Evolutionary conservation across 1,140 invertebrate species (phyloP).

Genomic region (Centruroides sculpturatus): DNA sequence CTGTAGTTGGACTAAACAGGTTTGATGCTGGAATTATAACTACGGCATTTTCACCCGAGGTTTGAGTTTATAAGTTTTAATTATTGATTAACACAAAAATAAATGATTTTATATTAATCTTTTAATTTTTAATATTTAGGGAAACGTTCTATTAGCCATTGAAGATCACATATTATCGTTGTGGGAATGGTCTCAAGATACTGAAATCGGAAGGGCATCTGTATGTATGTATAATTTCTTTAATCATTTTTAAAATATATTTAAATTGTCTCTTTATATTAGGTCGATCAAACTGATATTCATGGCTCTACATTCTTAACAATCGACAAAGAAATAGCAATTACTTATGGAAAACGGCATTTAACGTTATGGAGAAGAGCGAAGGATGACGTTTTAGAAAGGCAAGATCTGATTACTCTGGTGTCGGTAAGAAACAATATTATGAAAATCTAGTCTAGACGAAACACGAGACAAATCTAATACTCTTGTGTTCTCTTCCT

Average conservation of each 20-base stretch:
- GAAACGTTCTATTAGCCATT: too few relatives aligned
- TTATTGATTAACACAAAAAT: too few relatives aligned
- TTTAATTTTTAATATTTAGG: too few relatives aligned
- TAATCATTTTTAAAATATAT: too few relatives aligned
- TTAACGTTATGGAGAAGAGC: constrained; percentile 81
- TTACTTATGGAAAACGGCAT: constrained; percentile 84
- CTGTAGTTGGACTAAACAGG: constrained; percentile 81
- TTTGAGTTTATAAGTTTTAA: background rate
- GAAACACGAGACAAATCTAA: too few relatives aligned
- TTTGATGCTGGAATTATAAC: constrained; percentile 78
- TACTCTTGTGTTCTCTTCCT: too few relatives aligned
- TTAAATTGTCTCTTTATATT: too few relatives aligned
- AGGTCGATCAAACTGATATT: too few relatives aligned
- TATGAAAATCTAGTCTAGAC: too few relatives aligned
- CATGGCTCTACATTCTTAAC: too few relatives aligned
- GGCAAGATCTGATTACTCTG: constrained; percentile 55
- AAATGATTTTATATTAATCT: too few relatives aligned
- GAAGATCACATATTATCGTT: constrained; percentile 22
- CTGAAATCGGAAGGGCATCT: background rate
- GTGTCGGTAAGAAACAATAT: too few relatives aligned
- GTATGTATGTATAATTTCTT: background rate
- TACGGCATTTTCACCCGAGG: constrained; percentile 58
- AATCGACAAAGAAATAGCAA: constrained; percentile 71
- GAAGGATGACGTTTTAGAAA: constrained; percentile 74
- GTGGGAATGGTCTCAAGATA: constrained; percentile 29